Base-by-base conservation (phyloP, 2,797 vertebrate genomes). In the Adelosebastes latens region DNA sequence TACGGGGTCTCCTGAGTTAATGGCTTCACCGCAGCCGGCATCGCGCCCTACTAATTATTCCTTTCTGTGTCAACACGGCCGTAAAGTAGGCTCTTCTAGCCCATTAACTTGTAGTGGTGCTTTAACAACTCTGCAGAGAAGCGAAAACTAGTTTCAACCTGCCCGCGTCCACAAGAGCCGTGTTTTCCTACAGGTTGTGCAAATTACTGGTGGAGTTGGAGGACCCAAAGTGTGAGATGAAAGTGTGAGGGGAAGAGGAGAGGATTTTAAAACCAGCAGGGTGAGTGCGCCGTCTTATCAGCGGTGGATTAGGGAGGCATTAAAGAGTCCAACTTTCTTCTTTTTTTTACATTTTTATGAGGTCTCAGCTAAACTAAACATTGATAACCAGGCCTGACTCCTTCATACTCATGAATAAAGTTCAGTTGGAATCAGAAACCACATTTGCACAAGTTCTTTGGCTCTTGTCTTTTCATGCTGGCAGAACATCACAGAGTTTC, bases 71-170 rank as follows among this genome's bases (percentile, higher is more conserved):
- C 89, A 89, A 93, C 88, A 85, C 7, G 85, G 83, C 74, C 2
- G 11, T 86, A 82, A 87, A 92, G 87, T 71, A 80, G 85, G 62
- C 86, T 88, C 88, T 90, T 82, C 84, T 65, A 66, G 84, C 59
- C 90, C 88, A 89, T 92, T 92, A 89, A 84, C 87, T 79, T 88
- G 87, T 82, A 91, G 90, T 87, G 89, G 82, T 82, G 91, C 91
- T 93, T 90, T 92, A 90, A 88, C 85, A 81, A 81, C 87, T 88
- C 79, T 64, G 73, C 49, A 16, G 77, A 72, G 73, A 75, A 86
- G 85, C 8, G 25, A 73, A 81, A 87, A 86, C 82, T 79, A 55
- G 84, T 87, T 88, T 78, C 80, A 73, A 81, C 88, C 81, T 39
- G 88, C 77, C 25, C 16, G 74, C 9, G 58, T 80, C 74, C 75